Base-by-base conservation (phyloP, 2,113 vertebrate species). In the Pagrus major region DNA sequence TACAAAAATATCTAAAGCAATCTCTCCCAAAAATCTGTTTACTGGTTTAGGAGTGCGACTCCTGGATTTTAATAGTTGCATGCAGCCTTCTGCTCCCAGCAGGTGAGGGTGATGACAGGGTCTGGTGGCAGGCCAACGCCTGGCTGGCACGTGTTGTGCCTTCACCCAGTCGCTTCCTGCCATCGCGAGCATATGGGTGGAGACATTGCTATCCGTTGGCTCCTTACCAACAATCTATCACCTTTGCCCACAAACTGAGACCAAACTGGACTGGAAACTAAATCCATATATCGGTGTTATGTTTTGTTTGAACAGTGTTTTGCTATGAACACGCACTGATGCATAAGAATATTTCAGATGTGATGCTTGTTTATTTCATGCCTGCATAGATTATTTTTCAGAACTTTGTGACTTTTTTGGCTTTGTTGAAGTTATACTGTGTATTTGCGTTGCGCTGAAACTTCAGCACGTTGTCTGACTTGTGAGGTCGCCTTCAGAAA, bases 31-130 rank as follows among this genome's bases (percentile, higher is more conserved):
- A 47, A 52, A 54, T 16, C 10, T 47, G n/a, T 65, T 59, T 59
- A 15, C 15, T 72, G 60, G 18, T 65, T 25, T 27, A 58, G 44
- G 16, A 39, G n/a, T 47, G 25, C 61, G 76, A 60, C 72, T 67
- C 58, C 11, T 65, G 56, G 49, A 72, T 80, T 80, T 83, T 52
- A 76, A 47, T 79, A 72, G 69, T 49, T 55, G 64, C 69, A 64
- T 44, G 83, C 76, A 82, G 88, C 85, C 82, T 85, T 86, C 61
- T 82, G 84, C 83, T 92, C 92, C 76, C 93, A 92, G 92, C 83
- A 78, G 92, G 92, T 76, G 83, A 91, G 87, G 84, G 92, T 88
- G 92, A 93, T 94, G 93, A 94, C 93, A 91, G 90, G 90, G 89
- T 86, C 89, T 94, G 94, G 92, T 93, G 89, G 82, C 79, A 71